Percentiles rank a stretch among this genome's conserved stretches.
Evolutionary conservation across 2,888 invertebrate genomes (phyloP).

Genomic region (Rotaria socialis): DNA sequence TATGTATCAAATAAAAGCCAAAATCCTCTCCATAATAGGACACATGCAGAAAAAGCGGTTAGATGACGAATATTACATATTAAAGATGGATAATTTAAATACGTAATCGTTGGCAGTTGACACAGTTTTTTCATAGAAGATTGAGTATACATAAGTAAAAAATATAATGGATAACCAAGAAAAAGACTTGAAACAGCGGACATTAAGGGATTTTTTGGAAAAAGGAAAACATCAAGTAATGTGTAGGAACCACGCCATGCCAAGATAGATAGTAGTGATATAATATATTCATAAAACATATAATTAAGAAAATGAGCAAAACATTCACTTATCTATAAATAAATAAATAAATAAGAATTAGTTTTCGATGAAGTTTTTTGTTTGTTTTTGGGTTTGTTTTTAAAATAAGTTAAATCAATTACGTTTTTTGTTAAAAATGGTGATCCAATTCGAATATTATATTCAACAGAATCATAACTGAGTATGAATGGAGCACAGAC

Average conservation of each 20-base stretch:
- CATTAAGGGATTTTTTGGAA: neutral
- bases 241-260: neutral
- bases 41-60: neutral
- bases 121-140: neutral
- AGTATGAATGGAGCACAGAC: conserved; percentile 6
- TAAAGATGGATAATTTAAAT: neutral
- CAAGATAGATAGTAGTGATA: neutral
- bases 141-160: conserved; percentile 7
- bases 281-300: conserved; percentile 5
- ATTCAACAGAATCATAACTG: conserved; percentile 12
- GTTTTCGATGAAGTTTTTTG: too few relatives aligned
- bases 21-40: neutral
- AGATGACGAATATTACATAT: conserved; percentile 5
- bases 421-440: neutral
- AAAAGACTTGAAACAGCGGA: neutral
- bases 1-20: neutral
- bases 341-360: neutral
- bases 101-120: neutral
- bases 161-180: neutral
- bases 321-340: neutral
- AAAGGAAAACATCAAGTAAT: conserved; percentile 10
- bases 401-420: neutral
- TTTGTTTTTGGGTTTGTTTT: too few relatives aligned
- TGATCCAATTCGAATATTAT: conserved; percentile 27
- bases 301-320: conserved; percentile 6